Evolutionary conservation across 2,113 vertebrate species (phyloP).

Genomic region (Bos taurus): DNA sequence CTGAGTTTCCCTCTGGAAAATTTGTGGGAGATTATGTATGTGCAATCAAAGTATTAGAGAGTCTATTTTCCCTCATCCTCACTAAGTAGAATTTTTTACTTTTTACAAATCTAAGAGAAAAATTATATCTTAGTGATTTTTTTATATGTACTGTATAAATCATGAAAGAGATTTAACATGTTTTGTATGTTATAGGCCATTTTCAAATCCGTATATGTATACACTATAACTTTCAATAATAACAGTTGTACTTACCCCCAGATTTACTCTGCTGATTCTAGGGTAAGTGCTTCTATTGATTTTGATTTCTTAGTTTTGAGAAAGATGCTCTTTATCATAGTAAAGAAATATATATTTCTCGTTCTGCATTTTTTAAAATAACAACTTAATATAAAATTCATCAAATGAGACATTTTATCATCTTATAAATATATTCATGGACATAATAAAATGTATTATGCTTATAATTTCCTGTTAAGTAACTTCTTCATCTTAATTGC

Average conservation of each 20-base stretch:
- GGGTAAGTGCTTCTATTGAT: background rate
- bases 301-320: background rate
- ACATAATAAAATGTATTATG: background rate
- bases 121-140: background rate
- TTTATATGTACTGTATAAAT: background rate
- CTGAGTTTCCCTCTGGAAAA: background rate
- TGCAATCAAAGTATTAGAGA: background rate
- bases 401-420: background rate
- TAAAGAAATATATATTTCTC: background rate
- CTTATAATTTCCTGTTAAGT: background rate
- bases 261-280: background rate
- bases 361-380: background rate
- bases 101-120: background rate
- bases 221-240: background rate
- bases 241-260: background rate
- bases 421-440: background rate
- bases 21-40: background rate
- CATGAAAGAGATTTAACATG: background rate
- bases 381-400: background rate
- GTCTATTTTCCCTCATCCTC: background rate
- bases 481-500: background rate
- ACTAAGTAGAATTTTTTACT: background rate
- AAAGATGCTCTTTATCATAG: background rate
- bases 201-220: background rate
- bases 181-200: background rate